Percentiles rank a stretch among this genome's conserved stretches.
These are phyloP conservation scores for Vicugna pacos DNA, from an alignment of 2,113 vertebrate genomes.

Conservation along the genomic window DNA sequence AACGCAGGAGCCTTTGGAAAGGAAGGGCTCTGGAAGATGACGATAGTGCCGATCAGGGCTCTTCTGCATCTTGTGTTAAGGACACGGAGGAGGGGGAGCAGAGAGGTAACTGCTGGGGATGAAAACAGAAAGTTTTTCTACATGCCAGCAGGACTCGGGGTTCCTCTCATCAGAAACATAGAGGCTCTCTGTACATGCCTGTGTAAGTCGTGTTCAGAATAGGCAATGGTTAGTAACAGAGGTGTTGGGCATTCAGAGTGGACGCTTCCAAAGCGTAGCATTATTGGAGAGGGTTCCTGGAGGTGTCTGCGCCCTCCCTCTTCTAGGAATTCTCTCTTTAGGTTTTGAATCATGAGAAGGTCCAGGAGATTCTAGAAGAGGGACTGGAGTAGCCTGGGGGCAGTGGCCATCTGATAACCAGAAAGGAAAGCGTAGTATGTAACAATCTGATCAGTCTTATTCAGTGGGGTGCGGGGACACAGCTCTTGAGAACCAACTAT, in stretches of 20 bases:
- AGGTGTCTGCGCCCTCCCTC: fast-evolving
- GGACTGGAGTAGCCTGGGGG: not conserved
- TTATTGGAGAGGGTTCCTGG: not conserved
- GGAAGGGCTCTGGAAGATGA: not conserved
- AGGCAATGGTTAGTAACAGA: not conserved
- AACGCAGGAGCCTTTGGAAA: not conserved
- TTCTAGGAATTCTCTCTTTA: not conserved
- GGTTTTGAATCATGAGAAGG: not conserved
- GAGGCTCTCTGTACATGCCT: too few species aligned
- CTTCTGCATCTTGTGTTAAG: not conserved
- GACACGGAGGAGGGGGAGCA: too few species aligned
- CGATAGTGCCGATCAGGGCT: not conserved
- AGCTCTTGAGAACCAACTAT: not conserved
- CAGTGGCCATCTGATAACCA: not conserved
- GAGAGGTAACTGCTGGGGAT: not conserved
- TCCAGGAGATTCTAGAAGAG: not conserved
- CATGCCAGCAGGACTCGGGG: fast-evolving
- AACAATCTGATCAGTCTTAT: too few species aligned
- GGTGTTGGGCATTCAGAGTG: too few species aligned
- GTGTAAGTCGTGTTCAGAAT: not conserved
- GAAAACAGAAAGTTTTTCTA: not conserved
- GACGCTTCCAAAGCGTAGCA: fast-evolving
- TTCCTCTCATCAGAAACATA: not conserved
- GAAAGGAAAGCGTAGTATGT: not conserved
- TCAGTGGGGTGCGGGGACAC: too few species aligned